Conservation (phyloP, 2,113 vertebrate species). For the Caranx ignobilis region DNA sequence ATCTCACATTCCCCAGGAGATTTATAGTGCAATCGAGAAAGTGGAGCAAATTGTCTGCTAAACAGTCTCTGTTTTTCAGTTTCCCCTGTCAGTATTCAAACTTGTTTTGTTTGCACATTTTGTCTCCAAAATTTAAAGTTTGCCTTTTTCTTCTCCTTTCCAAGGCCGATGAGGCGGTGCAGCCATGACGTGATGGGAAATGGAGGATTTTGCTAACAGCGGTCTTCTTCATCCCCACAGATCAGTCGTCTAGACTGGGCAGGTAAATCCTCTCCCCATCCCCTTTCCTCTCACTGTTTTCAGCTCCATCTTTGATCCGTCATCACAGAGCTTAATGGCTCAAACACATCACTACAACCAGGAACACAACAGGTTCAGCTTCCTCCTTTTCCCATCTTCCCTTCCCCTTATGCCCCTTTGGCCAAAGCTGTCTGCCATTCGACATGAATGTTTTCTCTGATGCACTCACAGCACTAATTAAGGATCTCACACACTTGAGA, state of each 20-base stretch:
- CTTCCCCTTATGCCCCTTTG: not conserved
- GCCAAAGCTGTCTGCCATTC: not conserved
- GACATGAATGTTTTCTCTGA: not conserved
- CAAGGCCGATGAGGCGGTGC: not conserved
- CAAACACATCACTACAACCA: not conserved
- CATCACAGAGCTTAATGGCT: not conserved
- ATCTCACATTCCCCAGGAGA: not conserved
- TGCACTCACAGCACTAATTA: not conserved
- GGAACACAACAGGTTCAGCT: not conserved
- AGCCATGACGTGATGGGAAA: not conserved
- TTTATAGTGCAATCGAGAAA: not conserved
- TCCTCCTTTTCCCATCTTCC: not conserved
- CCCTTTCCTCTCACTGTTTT: not conserved
- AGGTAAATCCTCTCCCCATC: slow-evolving; percentile 25
- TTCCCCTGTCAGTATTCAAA: not conserved
- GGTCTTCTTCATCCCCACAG: slow-evolving; percentile 37
- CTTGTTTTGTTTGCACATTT: not conserved
- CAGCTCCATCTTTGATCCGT: slow-evolving; percentile 21
- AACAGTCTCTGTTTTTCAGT: slow-evolving; percentile 2
- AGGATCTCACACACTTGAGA: not conserved
- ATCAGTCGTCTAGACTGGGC: slow-evolving; percentile 23
- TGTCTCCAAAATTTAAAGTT: not conserved
- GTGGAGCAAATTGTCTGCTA: not conserved
- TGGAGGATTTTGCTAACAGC: slow-evolving; percentile 31
- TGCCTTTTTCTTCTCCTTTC: not conserved